Evolutionary conservation across 2,113 vertebrate species (phyloP), one percentile per base, ranked within the genome.

Genomic region (Cisticola juncidis): DNA sequence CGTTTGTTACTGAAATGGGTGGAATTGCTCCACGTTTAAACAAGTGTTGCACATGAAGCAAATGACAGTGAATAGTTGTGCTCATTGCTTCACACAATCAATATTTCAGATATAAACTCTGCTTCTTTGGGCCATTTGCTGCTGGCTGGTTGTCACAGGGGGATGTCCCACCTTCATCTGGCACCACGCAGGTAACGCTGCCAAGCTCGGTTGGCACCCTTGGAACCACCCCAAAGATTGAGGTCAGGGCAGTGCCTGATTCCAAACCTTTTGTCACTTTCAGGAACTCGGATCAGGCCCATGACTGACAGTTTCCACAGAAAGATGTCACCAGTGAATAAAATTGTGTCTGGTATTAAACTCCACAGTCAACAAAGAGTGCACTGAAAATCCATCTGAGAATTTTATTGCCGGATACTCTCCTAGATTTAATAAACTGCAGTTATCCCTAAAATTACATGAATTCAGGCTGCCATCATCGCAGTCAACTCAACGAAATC

Each of bases 101-200:
- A 1, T 10, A 5, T 7, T 12, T 57, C 47, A 25, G 45, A 20
- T 5, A 48, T 4, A 18, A 17, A 2, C 12, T 26, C 2, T 14
- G 40, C 19, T 12, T 12, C 31, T n/a, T 23, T 21, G 16, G 9
- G 9, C 14, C 21, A 0, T 71, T 71, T 47, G 24, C 36, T 70
- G 29, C 47, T 42, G 80, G 51, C 33, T 64, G 65, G 14, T 11
- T 74, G 53, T 60, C 57, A 54, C 24, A n/a, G 15, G 23, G 21
- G 66, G 22, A 16, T 9, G 24, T 31, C 21, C 21, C 33, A 22
- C 15, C 47, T 66, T 58, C 33, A 6, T 11, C 40, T 44, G 53
- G 25, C 31, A 10, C 20, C 2, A 2, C 0, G 6, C 3, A 23
- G 23, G 4, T 26, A 35, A 38, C 1, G 0, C 17, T 81, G n/a